Base-by-base conservation (phyloP, 2,888 invertebrate genomes). In the Philhelius pedissequus region DNA sequence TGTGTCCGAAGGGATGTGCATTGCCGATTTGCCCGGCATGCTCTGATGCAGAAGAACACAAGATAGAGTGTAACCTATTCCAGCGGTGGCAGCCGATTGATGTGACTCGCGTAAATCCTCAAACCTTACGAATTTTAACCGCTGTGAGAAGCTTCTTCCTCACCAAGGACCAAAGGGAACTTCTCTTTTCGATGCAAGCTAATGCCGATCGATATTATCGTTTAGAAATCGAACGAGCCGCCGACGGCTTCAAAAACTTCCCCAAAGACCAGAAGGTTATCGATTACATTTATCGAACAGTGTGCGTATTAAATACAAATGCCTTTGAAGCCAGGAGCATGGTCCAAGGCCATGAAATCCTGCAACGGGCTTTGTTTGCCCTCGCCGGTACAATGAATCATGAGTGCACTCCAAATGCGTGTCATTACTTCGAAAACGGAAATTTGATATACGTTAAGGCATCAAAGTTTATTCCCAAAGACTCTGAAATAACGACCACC, bases 361-460 rank as follows among this genome's bases (percentile, higher is more conserved):
- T 93, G 76, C 92, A 94, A 32, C 92, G 95, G 50, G 95, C 94
- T 48, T 91, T 96, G 73, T 96, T 94, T 89, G 93, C 95, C 2
- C 93, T 94, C 77, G 94, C 94, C 1, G 94, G 95, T 6, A 92
- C 95, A 90, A 92, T 96, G 91, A 94, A 95, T 87, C 96, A 96
- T 88, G 93, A 94, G 88, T 96, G 96, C 88, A 93, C 92, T 64
- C 94, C 96, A 30, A 96, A 96, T 89, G 95, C 95, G 0, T 93
- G 93, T 69, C 95, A 96, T 88, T 92, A 93, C 73, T 95, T 94
- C 40, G 93, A 93, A 50, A 92, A 93, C 56, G 93, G 93, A 22
- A 93, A 93, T 88, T 91, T 92, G 83, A 93, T 96, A 76, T 93
- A 94, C 13, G 91, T 95, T 8, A 93, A 94, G 83, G 94, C 96